Base-by-base conservation (phyloP, 2,113 vertebrate species). In the Telmatochromis sp. region DNA sequence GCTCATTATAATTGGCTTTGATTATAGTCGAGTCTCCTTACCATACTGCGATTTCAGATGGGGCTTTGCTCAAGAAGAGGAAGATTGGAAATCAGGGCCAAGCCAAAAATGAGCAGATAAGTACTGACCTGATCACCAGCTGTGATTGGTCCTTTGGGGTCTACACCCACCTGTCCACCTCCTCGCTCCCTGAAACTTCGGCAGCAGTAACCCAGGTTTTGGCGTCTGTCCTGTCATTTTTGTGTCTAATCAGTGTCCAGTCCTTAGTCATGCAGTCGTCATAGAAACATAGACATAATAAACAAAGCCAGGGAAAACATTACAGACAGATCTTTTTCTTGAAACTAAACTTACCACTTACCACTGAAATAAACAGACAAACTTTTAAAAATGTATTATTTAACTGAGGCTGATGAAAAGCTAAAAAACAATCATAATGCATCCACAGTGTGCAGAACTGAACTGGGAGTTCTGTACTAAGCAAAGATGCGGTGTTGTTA, bases 161-260 rank as follows among this genome's bases (percentile, higher is more conserved):
- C 81, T 95, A 94, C 95, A 95, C 95, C 95, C 95, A 96, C 93
- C 88, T 95, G 87, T 86, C 92, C 91, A 78, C 93, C 93, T 93
- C 88, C 89, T 83, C 2, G 3, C 65, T 86, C 81, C 33, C 79
- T 57, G 10, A 19, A 85, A 54, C 57, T 85, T 85, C 6, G 47
- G 83, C 58, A 15, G 60, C 51, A 80, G 60, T 40, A 13, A 19
- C 23, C 19, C 21, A 21, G n/a, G 54, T 58, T 85, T 40, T 31
- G 37, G 85, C 68, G 19, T 51, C 75, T 89, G 33, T 63, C n/a
- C 55, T 54, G 75, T 28, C 9, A 51, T 60, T 88, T 87, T 31
- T 82, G 28, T 55, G 54, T 84, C 49, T 19, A 57, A 57, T 35
- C 45, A n/a, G 75, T 79, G 19, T 23, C 26, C 47, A 28, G 81